Conservation (phyloP, 1,140 invertebrate species). For the Plectus sambesii region DNA sequence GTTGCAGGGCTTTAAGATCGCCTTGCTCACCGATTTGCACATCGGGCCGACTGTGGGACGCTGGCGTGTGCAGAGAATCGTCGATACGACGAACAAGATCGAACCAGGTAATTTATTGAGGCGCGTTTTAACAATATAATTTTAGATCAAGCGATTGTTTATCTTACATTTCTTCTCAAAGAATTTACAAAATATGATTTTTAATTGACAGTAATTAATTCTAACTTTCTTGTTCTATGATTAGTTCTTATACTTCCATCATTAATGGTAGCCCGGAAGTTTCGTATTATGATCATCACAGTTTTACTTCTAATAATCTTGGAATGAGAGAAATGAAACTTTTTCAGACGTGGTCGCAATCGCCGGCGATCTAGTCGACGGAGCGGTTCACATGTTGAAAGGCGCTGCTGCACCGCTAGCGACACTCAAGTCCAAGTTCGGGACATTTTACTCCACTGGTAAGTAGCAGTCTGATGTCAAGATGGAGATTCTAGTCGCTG, state of each 20-base stretch:
- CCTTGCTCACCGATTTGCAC: conserved; percentile 30
- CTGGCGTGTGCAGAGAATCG: conserved; percentile 22
- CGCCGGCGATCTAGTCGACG: conserved; percentile 28
- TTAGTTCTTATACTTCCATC: too few species aligned
- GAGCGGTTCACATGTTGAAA: conserved; percentile 20
- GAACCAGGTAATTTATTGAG: conserved; percentile 16
- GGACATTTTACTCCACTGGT: conserved; percentile 18
- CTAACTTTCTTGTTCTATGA: too few species aligned
- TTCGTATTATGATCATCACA: too few species aligned
- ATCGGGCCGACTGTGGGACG: conserved; percentile 30
- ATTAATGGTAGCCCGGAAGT: too few species aligned
- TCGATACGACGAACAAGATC: conserved; percentile 19
- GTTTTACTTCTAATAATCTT: background rate
- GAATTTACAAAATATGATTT: too few species aligned
- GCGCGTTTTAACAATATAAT: background rate
- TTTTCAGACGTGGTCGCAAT: conserved; percentile 22
- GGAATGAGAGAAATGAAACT: background rate
- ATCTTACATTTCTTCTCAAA: too few species aligned
- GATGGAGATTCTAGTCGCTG: too few species aligned
- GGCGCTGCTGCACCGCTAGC: conserved; percentile 18
- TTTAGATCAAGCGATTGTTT: too few species aligned
- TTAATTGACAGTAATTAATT: too few species aligned
- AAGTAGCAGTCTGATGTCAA: background rate
- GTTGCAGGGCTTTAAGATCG: conserved; percentile 29
- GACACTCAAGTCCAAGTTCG: conserved; percentile 22